Evolutionary conservation across 1,140 invertebrate species (phyloP).

Genomic region (Fopius arisanus): DNA sequence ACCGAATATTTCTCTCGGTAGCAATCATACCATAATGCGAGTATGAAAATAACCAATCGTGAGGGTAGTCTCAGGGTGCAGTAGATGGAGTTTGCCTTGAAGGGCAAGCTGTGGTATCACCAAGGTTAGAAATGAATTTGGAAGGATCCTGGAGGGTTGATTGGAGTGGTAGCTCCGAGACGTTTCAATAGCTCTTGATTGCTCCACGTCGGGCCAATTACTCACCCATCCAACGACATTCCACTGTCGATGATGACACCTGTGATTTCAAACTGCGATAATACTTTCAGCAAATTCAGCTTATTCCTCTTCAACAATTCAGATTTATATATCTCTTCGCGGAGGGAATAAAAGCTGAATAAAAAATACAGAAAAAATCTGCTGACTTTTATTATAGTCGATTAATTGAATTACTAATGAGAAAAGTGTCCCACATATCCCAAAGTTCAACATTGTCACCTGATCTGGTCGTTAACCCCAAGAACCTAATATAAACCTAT

Average conservation of each 20-base stretch:
- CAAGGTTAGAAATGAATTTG: slow-evolving; percentile 14
- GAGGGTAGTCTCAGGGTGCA: background rate
- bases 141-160: slow-evolving; percentile 23
- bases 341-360: too few relatives aligned
- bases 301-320: background rate
- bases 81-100: background rate
- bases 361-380: background rate
- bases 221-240: slow-evolving; percentile 1
- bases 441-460: background rate
- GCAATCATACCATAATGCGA: background rate
- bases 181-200: slow-evolving; percentile 39
- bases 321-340: too few relatives aligned
- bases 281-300: background rate
- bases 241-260: slow-evolving; percentile 29
- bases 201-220: slow-evolving; percentile 35
- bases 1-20: too few relatives aligned
- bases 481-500: slow-evolving; percentile 20
- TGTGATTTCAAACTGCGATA: slow-evolving; percentile 32
- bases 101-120: slow-evolving; percentile 7
- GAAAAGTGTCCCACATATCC: background rate
- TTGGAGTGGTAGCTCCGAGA: slow-evolving; percentile 16
- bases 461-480: background rate
- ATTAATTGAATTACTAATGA: too few relatives aligned
- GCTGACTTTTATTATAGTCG: too few relatives aligned
- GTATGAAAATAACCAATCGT: background rate